These are phyloP conservation scores for Pionites leucogaster DNA, from an alignment of 2,113 vertebrate species.

Conservation along the genomic window DNA sequence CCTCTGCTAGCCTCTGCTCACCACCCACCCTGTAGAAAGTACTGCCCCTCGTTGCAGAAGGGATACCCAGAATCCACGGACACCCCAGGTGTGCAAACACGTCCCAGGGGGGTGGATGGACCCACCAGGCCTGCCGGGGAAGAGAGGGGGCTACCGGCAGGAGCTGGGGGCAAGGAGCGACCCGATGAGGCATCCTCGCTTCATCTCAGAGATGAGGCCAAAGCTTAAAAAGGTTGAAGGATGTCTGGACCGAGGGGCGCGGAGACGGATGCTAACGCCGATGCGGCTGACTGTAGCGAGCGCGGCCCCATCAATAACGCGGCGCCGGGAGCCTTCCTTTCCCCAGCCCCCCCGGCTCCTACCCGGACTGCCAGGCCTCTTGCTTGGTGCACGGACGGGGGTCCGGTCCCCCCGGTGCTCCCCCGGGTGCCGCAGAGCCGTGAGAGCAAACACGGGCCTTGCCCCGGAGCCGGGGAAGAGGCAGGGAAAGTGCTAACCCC, in stretches of 20 bases:
- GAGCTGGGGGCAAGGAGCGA: background rate
- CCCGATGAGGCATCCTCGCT: background rate
- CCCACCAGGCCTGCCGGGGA: rapidly evolving
- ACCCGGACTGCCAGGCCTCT: background rate
- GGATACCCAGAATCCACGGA: background rate
- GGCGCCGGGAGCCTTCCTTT: background rate
- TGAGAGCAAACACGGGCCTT: background rate
- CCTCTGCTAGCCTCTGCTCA: background rate
- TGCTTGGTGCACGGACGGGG: rapidly evolving
- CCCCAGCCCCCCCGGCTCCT: background rate
- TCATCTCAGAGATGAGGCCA: background rate
- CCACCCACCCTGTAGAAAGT: background rate
- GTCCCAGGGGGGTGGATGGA: background rate
- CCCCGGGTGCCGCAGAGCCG: background rate
- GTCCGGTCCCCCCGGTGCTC: background rate
- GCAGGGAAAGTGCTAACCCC: background rate
- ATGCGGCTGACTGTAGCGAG: background rate
- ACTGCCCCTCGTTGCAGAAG: background rate
- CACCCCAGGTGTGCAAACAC: background rate
- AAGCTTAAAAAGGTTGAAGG: background rate
- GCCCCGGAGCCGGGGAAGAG: no score
- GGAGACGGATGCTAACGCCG: background rate
- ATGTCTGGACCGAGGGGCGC: background rate
- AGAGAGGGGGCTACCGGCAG: background rate
- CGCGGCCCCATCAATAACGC: background rate